Conservation (phyloP, 2,888 invertebrate species). For the Drosophila macrospina region DNA sequence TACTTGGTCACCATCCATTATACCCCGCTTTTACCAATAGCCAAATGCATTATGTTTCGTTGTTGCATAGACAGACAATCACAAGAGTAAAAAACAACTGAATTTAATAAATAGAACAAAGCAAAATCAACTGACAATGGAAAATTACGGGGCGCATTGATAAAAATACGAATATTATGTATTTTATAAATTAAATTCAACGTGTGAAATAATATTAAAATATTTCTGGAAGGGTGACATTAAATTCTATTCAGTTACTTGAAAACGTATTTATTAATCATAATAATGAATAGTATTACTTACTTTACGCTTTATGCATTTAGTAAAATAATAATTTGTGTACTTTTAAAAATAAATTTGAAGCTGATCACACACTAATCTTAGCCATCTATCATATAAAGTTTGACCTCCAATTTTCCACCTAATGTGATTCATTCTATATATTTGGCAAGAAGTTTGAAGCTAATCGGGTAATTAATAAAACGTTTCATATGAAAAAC, state of each 20-base stretch:
- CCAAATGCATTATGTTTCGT: background rate
- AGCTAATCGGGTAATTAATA: too few relatives aligned
- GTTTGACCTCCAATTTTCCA: too few relatives aligned
- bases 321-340: too few relatives aligned
- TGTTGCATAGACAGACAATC: background rate
- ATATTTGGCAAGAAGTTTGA: too few relatives aligned
- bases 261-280: too few relatives aligned
- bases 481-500: too few relatives aligned
- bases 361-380: background rate
- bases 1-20: background rate
- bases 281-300: too few relatives aligned
- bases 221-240: background rate
- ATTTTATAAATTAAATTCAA: background rate
- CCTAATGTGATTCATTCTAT: too few relatives aligned
- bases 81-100: slow-evolving; percentile 7
- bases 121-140: slow-evolving; percentile 11
- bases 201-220: background rate
- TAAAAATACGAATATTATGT: background rate
- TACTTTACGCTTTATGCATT: too few relatives aligned
- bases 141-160: background rate
- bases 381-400: too few relatives aligned
- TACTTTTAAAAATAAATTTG: background rate
- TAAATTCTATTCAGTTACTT: background rate
- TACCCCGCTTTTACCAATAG: background rate
- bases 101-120: background rate